A percentile compares a stretch with the other conserved stretches of the same genome.
Evolutionary conservation across 2,888 invertebrate species (phyloP).

Genomic region (Apocheima hispidaria): DNA sequence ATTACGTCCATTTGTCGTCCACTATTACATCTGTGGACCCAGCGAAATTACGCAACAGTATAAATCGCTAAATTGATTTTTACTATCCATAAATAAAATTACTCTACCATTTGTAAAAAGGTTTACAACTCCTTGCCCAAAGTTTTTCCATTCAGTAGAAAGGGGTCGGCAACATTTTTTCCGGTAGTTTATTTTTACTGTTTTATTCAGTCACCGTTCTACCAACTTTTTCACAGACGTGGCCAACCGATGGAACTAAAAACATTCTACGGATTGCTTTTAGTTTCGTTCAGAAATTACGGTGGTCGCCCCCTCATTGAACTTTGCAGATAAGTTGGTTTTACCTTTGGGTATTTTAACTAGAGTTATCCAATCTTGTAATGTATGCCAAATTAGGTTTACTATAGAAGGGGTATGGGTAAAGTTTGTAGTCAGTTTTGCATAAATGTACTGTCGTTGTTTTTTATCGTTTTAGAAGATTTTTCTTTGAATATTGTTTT

Average conservation of each 20-base stretch:
- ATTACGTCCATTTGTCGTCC: too few relatives aligned
- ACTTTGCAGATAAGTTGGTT: background rate
- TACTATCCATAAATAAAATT: slow-evolving; percentile 33
- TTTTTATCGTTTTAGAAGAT: background rate
- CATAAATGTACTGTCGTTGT: background rate
- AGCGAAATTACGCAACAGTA: background rate
- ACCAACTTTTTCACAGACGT: background rate
- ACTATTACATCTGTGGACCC: too few relatives aligned
- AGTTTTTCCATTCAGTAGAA: slow-evolving; percentile 45
- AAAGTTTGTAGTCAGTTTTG: slow-evolving; percentile 5
- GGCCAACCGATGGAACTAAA: slow-evolving; percentile 1
- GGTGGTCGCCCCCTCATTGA: background rate
- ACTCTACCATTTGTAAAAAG: slow-evolving; percentile 32
- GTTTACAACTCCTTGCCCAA: background rate
- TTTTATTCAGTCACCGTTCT: slow-evolving; percentile 40
- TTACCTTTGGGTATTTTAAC: slow-evolving; percentile 40
- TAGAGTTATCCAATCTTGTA: slow-evolving; percentile 33
- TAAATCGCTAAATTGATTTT: slow-evolving; percentile 37
- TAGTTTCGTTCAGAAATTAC: background rate
- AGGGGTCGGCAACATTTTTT: slow-evolving; percentile 67
- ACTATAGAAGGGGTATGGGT: slow-evolving; percentile 20
- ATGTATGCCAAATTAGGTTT: slow-evolving; percentile 43
- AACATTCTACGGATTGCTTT: background rate
- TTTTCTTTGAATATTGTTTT: too few relatives aligned
- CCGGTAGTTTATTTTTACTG: slow-evolving; percentile 63